Conservation (phyloP, 2,888 invertebrate species). For the Lagria hirta region DNA sequence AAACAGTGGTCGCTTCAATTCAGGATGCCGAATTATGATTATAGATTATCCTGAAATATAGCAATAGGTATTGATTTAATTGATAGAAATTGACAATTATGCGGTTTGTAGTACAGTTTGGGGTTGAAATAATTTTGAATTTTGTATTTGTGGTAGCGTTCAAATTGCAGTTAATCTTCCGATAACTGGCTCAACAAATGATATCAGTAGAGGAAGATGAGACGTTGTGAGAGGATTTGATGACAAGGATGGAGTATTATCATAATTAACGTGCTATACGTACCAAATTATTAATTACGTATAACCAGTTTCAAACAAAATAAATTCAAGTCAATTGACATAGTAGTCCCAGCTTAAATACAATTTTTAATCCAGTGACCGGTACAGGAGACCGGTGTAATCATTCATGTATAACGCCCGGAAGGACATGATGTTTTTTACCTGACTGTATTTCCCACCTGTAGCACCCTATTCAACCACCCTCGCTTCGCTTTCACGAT, state of each 20-base stretch:
- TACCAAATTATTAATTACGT: constrained; percentile 28
- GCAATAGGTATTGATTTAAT: too few relatives aligned
- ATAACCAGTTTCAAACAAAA: constrained; percentile 24
- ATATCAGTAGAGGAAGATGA: constrained; percentile 12
- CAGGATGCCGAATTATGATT: constrained; percentile 39
- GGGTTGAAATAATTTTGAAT: too few relatives aligned
- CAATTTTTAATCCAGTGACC: constrained; percentile 34
- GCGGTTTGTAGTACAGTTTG: too few relatives aligned
- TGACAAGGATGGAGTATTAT: background rate
- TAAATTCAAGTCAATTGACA: constrained; percentile 19
- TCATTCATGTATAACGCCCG: constrained; percentile 40
- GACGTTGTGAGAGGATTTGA: constrained; percentile 1
- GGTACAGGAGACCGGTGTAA: constrained; percentile 36
- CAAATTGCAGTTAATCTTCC: constrained; percentile 5
- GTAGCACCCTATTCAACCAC: constrained; percentile 28
- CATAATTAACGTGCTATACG: constrained; percentile 24
- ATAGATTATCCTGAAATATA: constrained; percentile 40
- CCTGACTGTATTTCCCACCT: constrained; percentile 35
- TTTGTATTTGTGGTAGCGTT: too few relatives aligned
- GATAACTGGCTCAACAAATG: constrained; percentile 10
- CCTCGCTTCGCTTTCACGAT: constrained; percentile 29
- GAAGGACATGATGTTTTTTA: constrained; percentile 34
- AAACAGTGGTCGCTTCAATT: constrained; percentile 42
- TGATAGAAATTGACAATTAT: too few relatives aligned
- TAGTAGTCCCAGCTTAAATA: constrained; percentile 21